Conservation (phyloP, 2,113 vertebrate species). For the Gavialis gangeticus region DNA sequence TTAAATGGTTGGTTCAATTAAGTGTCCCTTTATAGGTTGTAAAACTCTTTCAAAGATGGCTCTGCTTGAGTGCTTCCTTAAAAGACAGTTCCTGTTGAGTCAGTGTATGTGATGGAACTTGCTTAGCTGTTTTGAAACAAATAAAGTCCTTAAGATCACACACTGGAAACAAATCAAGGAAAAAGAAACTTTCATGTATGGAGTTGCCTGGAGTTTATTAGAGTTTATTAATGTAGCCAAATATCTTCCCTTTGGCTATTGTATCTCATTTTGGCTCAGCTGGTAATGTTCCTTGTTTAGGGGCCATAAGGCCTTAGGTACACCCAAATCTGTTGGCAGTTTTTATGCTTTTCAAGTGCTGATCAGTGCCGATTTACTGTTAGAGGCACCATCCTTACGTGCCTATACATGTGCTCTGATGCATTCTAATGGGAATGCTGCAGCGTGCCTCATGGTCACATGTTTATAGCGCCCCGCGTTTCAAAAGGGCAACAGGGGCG, state of each 20-base stretch:
- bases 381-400: not conserved
- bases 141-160: conserved; percentile 55
- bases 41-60: conserved; percentile 59
- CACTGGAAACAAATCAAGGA: conserved; percentile 55
- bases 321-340: not conserved
- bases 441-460: too few species aligned
- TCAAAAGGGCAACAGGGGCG: too few species aligned
- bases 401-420: too few species aligned
- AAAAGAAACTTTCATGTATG: conserved; percentile 47
- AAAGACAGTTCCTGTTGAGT: conserved; percentile 63
- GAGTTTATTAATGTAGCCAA: not conserved
- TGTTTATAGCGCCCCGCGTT: too few species aligned
- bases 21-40: conserved; percentile 61
- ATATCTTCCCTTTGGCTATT: not conserved
- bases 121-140: conserved; percentile 58
- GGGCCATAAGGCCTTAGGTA: not conserved
- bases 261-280: not conserved
- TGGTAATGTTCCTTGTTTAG: not conserved
- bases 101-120: conserved; percentile 38
- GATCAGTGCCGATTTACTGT: not conserved
- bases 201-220: conserved; percentile 2
- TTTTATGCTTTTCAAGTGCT: not conserved
- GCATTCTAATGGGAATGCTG: too few species aligned
- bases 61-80: conserved; percentile 67
- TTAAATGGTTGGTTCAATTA: conserved; percentile 46